Evolutionary conservation across 2,113 vertebrate genomes (phyloP).

Genomic region (Enhydra lutris): DNA sequence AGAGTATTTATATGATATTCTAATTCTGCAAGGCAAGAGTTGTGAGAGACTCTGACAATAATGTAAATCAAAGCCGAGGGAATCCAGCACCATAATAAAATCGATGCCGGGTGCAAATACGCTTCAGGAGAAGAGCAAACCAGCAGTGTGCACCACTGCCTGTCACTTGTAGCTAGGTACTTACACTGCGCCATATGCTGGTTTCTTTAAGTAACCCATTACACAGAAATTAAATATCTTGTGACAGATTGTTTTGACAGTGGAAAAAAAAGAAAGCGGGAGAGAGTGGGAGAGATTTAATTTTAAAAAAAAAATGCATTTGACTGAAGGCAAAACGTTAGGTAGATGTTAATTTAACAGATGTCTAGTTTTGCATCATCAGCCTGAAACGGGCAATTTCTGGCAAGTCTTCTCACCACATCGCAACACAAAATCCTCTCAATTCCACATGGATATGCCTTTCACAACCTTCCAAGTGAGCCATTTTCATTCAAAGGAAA

Average conservation of each 20-base stretch:
- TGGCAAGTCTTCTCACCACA: slow-evolving; percentile 79
- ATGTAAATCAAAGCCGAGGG: neutral
- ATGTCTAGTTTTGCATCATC: slow-evolving; percentile 86
- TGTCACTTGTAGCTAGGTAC: slow-evolving; percentile 72
- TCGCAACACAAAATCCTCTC: slow-evolving; percentile 77
- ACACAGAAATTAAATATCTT: slow-evolving; percentile 83
- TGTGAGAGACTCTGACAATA: neutral
- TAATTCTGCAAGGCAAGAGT: slow-evolving; percentile 16
- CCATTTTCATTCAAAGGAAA: slow-evolving; percentile 78
- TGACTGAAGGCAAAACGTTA: slow-evolving; percentile 86
- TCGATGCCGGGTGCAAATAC: neutral
- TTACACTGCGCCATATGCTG: slow-evolving; percentile 74
- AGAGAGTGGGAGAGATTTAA: slow-evolving; percentile 76
- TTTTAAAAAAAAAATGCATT: slow-evolving; percentile 80
- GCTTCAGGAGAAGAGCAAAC: neutral
- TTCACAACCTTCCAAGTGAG: slow-evolving; percentile 80
- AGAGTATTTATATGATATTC: slow-evolving; percentile 44
- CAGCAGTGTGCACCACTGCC: neutral
- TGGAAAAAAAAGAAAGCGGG: slow-evolving; percentile 66
- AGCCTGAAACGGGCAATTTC: slow-evolving; percentile 84
- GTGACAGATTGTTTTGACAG: slow-evolving; percentile 87
- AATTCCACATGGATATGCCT: slow-evolving; percentile 76
- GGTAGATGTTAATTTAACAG: slow-evolving; percentile 88
- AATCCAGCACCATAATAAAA: neutral
- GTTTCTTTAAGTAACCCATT: slow-evolving; percentile 84